These are phyloP conservation scores for Acleris sparsana DNA, from an alignment of 2,888 invertebrate species.

Conservation along the genomic window DNA sequence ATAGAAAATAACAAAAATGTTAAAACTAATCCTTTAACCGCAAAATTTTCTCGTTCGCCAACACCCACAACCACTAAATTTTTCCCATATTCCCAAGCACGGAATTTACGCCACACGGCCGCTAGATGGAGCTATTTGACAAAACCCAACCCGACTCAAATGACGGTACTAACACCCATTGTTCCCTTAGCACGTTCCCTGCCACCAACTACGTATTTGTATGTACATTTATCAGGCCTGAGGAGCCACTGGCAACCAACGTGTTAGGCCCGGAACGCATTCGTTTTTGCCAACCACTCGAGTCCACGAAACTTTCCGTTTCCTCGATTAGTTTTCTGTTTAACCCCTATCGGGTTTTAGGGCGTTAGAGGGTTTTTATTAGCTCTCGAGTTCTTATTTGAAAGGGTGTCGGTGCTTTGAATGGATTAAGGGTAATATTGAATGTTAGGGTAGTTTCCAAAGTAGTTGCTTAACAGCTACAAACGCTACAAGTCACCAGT, in stretches of 20 bases:
- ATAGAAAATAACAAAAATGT: too few species aligned
- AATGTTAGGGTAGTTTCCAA: too few species aligned
- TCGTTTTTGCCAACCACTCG: conserved; percentile 9
- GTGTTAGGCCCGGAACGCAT: not conserved
- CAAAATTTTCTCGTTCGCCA: too few species aligned
- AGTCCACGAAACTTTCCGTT: conserved; percentile 2
- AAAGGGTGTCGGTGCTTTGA: not conserved
- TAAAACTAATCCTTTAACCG: too few species aligned
- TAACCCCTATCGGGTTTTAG: conserved; percentile 1
- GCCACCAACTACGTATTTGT: too few species aligned
- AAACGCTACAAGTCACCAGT: too few species aligned
- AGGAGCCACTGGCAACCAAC: too few species aligned
- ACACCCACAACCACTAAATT: not conserved
- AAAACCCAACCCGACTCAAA: conserved; percentile 7
- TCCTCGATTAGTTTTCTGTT: conserved; percentile 11
- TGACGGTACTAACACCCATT: conserved; percentile 6
- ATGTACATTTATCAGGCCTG: too few species aligned
- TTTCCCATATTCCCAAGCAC: not conserved
- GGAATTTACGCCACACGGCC: not conserved
- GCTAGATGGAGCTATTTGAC: conserved; percentile 12
- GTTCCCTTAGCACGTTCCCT: not conserved
- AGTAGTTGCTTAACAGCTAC: too few species aligned
- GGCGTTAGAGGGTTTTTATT: conserved; percentile 11
- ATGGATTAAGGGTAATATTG: too few species aligned
- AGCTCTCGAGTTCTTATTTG: conserved; percentile 1